Base-by-base conservation (phyloP, 2,797 vertebrate species). In the Simalia tracyae region DNA sequence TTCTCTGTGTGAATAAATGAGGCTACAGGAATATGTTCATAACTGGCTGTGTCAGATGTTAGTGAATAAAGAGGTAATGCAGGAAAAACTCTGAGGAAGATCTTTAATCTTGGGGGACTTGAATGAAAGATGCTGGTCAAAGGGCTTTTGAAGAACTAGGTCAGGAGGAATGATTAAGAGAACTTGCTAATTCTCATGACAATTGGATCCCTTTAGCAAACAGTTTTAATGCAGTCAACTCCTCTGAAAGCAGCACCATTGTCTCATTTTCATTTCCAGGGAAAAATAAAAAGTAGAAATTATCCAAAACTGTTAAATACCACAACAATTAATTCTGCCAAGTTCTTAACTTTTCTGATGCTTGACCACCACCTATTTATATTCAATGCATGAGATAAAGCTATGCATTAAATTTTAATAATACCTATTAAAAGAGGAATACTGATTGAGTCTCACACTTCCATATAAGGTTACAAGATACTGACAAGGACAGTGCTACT, bases 391-490 rank as follows among this genome's bases (percentile, higher is more conserved):
- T 7, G 88, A 92, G 76, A 61, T 91, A 94, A 92, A 36, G 19
- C 17, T 19, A 59, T 19, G 36, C 1, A 92, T 90, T 57, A 90
- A 91, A 89, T n/a, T 76, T 88, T 89, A 87, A 63, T 88, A 28
- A 93, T 93, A 76, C 28, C 88, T 12, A 94, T n/a, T 2, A 0
- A 91, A 59, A 14, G 26, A 87, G 86, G 57, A 59, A 28, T 28
- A 24, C 91, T 93, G 64, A 0, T 50, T 91, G 92, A 86, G 86
- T 92, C 88, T 1, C 61, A 50, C 42, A 93, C 92, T 93, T 89
- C 92, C 84, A 26, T 81, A 64, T 92, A 94, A 92, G 93, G 89
- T 90, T 94, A 94, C 93, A 87, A 63, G 4, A 88, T 89, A 93
- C 88, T 94, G 95, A 90, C 60, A 89, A 91, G 93, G 86, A 94